Evolutionary conservation across 2,797 vertebrate species (phyloP), one percentile per base, ranked within the genome.

Genomic region (Mergus octosetaceus): DNA sequence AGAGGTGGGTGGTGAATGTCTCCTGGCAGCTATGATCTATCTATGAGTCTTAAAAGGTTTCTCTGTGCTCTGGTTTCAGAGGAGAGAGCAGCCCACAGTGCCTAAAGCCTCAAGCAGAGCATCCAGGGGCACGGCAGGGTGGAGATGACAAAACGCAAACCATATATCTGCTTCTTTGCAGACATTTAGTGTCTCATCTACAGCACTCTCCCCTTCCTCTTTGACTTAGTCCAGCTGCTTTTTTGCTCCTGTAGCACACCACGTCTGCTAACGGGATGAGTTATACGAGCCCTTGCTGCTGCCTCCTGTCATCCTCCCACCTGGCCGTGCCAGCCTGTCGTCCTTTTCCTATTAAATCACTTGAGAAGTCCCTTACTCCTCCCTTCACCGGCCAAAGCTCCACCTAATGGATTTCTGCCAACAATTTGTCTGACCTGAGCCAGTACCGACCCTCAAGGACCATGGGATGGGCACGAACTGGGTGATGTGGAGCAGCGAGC

Each of bases 171-270:
- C 24, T 43, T 73, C 79, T 68, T 57, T 53, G 69, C 30, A 93
- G 85, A 32, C 69, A 43, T 68, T 64, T 30, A 30, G 43, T 24
- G 5, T 36, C 34, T 73, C 47, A 27, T 70, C 45, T 70, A 56
- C 20, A 76, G 43, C 14, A 53, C 0, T 0, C 0, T 0, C 4
- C 17, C 16, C 70, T 76, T 66, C 56, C 65, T 93, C 83, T 30
- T 76, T 56, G 41, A 51, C 56, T 80, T 71, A 49, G 13, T 79
- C 39, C 53, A 88, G 25, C 36, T 90, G 53, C 14, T 38, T 80
- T 85, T 79, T 68, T 49, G n/a, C 3, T 0, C 39, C 41, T 8
- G 1, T 79, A 78, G 66, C 0, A 5, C 57, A 43, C 18, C 1
- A 2, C 30, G 24, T 51, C 76, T 68, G 57, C n/a, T 83, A 70